phyloP scores from a whole-genome alignment of 2,797 vertebrate species.

The Spatula versicolor region DNA sequence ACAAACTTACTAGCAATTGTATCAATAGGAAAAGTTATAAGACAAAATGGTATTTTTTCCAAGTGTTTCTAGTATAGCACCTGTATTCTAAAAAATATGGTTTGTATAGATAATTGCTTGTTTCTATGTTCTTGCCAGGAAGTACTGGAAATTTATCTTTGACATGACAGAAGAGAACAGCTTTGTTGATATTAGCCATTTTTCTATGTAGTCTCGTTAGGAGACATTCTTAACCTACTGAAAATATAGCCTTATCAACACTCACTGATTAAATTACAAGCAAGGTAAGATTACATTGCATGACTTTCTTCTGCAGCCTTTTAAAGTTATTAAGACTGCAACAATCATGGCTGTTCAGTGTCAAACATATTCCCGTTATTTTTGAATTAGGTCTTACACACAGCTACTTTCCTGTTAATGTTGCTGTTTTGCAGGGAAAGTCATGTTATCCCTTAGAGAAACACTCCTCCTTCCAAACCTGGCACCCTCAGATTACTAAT shows the following conservation, averaged over 20 bases:
- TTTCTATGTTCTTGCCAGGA: slow-evolving; percentile 49
- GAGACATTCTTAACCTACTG: not conserved
- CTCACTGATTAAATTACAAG: not conserved
- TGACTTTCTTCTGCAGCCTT: not conserved
- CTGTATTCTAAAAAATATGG: slow-evolving; percentile 26
- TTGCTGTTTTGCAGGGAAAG: not conserved
- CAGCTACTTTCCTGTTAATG: not conserved
- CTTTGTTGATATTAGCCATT: slow-evolving; percentile 29
- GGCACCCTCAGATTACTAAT: not conserved
- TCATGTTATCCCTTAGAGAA: fast-evolving
- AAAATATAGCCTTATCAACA: not conserved
- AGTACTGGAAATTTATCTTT: slow-evolving; percentile 24
- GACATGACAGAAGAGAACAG: not conserved
- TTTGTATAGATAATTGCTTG: slow-evolving; percentile 14
- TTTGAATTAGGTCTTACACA: not conserved
- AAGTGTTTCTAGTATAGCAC: slow-evolving; percentile 34
- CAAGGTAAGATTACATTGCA: not conserved
- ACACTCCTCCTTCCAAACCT: not conserved
- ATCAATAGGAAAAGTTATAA: not conserved
- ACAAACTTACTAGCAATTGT: not conserved
- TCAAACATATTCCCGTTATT: not conserved
- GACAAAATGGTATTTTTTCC: not conserved
- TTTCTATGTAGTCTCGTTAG: not conserved
- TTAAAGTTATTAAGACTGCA: not conserved
- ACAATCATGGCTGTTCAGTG: not conserved